Percentiles rank a stretch among this genome's conserved stretches.
These are phyloP conservation scores for Diprion similis DNA, from an alignment of 1,140 invertebrate genomes.

Conservation along the genomic window DNA sequence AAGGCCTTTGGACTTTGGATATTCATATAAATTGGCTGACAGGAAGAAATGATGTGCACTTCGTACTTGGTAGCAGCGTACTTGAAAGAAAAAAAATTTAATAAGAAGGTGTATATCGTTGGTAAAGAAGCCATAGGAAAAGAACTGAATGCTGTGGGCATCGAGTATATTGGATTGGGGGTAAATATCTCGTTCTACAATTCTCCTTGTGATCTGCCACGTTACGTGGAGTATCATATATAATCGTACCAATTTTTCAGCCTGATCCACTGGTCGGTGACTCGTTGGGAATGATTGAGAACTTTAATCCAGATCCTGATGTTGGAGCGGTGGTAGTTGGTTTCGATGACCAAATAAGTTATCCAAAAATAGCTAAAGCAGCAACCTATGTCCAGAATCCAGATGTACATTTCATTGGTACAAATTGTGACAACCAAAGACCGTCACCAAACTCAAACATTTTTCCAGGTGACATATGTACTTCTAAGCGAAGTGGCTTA, in stretches of 20 bases:
- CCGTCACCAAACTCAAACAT: slow-evolving; percentile 44
- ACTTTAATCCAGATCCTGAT: slow-evolving; percentile 73
- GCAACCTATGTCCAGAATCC: slow-evolving; percentile 81
- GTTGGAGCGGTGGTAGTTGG: slow-evolving; percentile 92
- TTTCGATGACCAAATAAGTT: slow-evolving; percentile 91
- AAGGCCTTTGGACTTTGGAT: background rate
- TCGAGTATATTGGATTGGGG: slow-evolving; percentile 76
- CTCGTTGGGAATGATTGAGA: slow-evolving; percentile 53
- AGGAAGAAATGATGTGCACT: slow-evolving; percentile 86
- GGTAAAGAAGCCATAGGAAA: slow-evolving; percentile 78
- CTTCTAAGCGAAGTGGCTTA: slow-evolving; percentile 7
- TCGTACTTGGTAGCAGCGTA: slow-evolving; percentile 84
- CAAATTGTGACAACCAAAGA: slow-evolving; percentile 68
- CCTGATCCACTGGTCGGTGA: slow-evolving; percentile 62
- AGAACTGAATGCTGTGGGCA: slow-evolving; percentile 82
- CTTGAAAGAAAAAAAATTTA: slow-evolving; percentile 75
- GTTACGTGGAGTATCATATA: slow-evolving; percentile 12
- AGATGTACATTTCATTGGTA: slow-evolving; percentile 84
- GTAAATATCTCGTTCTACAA: slow-evolving; percentile 58
- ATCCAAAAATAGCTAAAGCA: slow-evolving; percentile 88
- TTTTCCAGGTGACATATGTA: slow-evolving; percentile 39
- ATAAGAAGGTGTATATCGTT: slow-evolving; percentile 85
- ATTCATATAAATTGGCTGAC: slow-evolving; percentile 30
- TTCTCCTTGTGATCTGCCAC: slow-evolving; percentile 4
- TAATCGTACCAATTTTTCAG: slow-evolving; percentile 50